phyloP scores from a whole-genome alignment of 2,888 invertebrate genomes.

The Microplitis manilae region DNA sequence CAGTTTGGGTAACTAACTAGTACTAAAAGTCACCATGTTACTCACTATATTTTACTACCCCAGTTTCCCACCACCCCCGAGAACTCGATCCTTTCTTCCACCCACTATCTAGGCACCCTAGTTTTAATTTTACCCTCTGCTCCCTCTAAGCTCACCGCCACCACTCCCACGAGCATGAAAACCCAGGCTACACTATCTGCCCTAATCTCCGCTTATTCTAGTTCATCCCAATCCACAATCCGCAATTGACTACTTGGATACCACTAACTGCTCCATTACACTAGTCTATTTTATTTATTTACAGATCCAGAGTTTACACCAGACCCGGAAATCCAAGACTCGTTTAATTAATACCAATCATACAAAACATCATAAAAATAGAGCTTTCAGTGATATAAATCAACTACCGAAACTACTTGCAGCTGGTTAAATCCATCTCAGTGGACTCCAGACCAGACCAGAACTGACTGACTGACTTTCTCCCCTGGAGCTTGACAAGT shows the following conservation, averaged over 20 bases:
- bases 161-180: background rate
- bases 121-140: background rate
- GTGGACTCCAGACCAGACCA: background rate
- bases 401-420: background rate
- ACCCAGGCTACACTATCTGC: too few species aligned
- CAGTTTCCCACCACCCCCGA: background rate
- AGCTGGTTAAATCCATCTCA: background rate
- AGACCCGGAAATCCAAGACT: too few species aligned
- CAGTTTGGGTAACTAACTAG: constrained; percentile 56
- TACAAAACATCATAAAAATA: background rate
- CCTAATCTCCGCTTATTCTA: background rate
- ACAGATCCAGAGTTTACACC: too few species aligned
- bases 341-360: too few species aligned
- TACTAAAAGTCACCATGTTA: constrained; percentile 54
- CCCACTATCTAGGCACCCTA: background rate
- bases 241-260: background rate
- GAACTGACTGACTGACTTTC: background rate
- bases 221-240: background rate
- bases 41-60: background rate
- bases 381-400: background rate
- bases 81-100: background rate
- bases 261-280: too few species aligned
- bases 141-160: background rate
- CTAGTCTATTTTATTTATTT: background rate
- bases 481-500: background rate